Percentiles rank a stretch among this genome's conserved stretches.
Evolutionary conservation across 2,797 vertebrate species (phyloP).

Genomic region (Chaetophractus vellerosus): DNA sequence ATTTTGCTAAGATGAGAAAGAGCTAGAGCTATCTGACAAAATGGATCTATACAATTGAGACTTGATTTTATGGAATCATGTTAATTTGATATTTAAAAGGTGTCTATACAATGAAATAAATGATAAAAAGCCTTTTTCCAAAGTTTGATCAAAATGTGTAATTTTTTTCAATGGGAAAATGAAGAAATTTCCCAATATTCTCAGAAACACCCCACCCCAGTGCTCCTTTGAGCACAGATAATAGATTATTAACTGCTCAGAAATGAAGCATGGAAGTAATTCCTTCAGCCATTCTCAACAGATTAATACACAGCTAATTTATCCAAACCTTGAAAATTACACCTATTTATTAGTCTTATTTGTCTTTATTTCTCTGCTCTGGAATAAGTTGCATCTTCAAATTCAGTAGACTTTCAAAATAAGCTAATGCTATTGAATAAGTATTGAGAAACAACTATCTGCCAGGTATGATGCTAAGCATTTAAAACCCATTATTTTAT

Average conservation of each 20-base stretch:
- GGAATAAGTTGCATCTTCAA: neutral
- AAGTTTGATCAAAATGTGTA: constrained; percentile 9
- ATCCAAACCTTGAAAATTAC: constrained; percentile 39
- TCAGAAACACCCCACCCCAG: neutral
- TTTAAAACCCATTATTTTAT: constrained; percentile 39
- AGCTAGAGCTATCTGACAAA: constrained; percentile 3
- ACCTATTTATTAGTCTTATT: constrained; percentile 7
- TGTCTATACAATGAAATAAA: neutral
- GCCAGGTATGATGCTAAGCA: neutral
- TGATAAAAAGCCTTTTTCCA: constrained; percentile 5
- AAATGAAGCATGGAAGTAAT: constrained; percentile 39
- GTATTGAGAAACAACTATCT: neutral
- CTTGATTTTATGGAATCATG: neutral
- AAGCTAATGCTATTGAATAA: neutral
- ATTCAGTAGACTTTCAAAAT: constrained; percentile 33
- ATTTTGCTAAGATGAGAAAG: constrained; percentile 53
- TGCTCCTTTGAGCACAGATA: constrained; percentile 60
- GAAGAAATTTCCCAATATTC: neutral
- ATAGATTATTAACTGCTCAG: constrained; percentile 54
- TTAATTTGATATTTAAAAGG: constrained; percentile 53
- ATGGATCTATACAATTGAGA: neutral
- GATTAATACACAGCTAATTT: constrained; percentile 28
- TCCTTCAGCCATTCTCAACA: constrained; percentile 56
- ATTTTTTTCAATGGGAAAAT: constrained; percentile 51
- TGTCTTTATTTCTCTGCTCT: neutral